Evolutionary conservation across 1,140 invertebrate genomes (phyloP).

Genomic region (Pollicipes pollicipes): DNA sequence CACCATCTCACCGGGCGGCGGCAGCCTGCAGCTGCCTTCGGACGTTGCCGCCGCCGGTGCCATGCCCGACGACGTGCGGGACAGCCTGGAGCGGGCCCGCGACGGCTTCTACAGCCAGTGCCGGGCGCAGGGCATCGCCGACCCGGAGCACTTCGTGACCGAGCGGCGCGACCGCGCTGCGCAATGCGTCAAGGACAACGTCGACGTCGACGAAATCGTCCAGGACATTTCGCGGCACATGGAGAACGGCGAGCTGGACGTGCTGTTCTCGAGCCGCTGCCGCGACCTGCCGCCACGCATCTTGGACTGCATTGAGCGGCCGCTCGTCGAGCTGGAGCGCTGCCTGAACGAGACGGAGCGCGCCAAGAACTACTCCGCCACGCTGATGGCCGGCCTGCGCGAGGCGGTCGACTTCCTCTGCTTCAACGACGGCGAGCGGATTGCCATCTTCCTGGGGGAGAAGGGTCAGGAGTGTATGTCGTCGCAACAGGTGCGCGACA

Average conservation of each 20-base stretch:
- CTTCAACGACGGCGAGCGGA: neutral
- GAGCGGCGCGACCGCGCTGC: neutral
- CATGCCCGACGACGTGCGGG: neutral
- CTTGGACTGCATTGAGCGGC: neutral
- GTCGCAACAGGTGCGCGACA: neutral
- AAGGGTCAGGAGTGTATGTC: neutral
- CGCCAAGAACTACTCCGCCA: neutral
- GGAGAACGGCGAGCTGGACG: neutral
- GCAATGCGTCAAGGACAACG: neutral
- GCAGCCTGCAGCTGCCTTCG: neutral
- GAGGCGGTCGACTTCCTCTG: neutral
- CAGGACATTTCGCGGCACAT: neutral
- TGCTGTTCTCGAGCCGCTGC: neutral
- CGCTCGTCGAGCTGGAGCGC: neutral
- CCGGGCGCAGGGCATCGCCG: neutral
- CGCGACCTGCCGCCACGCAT: neutral
- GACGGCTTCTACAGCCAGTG: neutral
- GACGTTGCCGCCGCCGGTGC: too few species aligned
- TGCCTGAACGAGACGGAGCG: neutral
- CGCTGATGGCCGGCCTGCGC: neutral
- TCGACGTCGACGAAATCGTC: neutral
- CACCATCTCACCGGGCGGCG: neutral
- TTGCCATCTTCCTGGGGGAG: neutral
- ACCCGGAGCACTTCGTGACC: neutral
- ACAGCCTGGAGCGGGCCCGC: neutral